Evolutionary conservation across 2,113 vertebrate genomes (phyloP), one percentile per base, ranked within the genome.

Genomic region (Syngnathus scovelli): DNA sequence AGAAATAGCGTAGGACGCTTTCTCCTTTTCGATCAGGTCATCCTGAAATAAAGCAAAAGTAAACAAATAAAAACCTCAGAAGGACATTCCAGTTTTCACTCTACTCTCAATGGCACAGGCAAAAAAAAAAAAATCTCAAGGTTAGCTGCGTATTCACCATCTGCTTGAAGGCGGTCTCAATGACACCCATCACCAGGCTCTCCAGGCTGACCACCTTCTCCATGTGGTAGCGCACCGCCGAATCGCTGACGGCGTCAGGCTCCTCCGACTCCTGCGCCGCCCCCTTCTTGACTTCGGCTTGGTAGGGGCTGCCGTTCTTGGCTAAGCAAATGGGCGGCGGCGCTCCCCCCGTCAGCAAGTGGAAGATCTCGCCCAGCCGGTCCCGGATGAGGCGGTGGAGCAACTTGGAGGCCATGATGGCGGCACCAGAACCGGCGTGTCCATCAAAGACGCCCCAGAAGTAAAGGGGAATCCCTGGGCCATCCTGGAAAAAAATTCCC

Each of bases 401-500:
- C 7, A 92, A 88, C 79, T 92, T 90, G 2, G 96, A 94, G 43
- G 95, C 94, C 93, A 94, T 89, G 69, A 97, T 91, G 16, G 96
- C 95, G 1, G 95, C 95, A 1, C 94, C 95, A 0, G 94, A 93
- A 21, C 96, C 96, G 0, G 96, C 96, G 0, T 99, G 96, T 46
- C 96, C 96, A 8, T 99, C 96, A 71, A 95, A 99, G 64, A 98
- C 84, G 0, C 94, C 96, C 95, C 96, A 99, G 77, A 95, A 98
- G 78, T 94, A 91, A 72, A 99, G 92, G 59, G 89, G 92, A 77
- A 98, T 89, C 11, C 93, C 94, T 54, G 86, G 89, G 49, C 86
- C 86, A 61, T 91, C 90, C 94, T 95, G 64, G 0, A 61, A 69
- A 37, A 1, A 38, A 27, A 55, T 16, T 1, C 27, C 13, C 0